Evolutionary conservation across 64 coral and sea anemone species (phyloP).

Genomic region (Montipora cactus): DNA sequence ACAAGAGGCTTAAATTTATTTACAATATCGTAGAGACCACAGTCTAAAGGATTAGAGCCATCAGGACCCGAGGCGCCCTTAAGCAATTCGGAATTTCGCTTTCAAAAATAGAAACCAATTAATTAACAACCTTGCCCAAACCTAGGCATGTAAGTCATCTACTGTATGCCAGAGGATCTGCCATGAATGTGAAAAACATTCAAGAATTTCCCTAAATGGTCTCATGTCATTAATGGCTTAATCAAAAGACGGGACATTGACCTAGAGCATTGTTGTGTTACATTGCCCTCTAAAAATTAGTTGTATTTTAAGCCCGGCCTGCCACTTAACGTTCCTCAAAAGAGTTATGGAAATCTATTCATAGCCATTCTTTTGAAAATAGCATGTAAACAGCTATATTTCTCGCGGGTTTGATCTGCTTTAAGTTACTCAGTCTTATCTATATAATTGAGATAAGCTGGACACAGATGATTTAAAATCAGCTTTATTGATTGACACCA

Average conservation of each 20-base stretch:
- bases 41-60: neutral
- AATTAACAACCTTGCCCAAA: neutral
- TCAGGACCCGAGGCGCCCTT: neutral
- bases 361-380: too few relatives aligned
- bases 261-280: neutral
- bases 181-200: neutral
- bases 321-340: too few relatives aligned
- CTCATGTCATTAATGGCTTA: neutral
- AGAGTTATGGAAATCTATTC: too few relatives aligned
- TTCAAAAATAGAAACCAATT: conserved; percentile 2
- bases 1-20: neutral
- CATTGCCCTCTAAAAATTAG: neutral
- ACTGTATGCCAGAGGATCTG: neutral
- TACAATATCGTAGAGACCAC: neutral
- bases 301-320: too few relatives aligned
- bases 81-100: neutral
- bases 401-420: too few relatives aligned
- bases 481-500: too few relatives aligned
- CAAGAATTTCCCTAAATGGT: neutral
- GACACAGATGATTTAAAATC: too few relatives aligned
- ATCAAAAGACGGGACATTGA: neutral
- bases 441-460: too few relatives aligned
- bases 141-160: neutral
- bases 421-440: too few relatives aligned
- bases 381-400: too few relatives aligned